Base-by-base conservation (phyloP, 2,797 vertebrate species). In the Poeciliopsis presidionis region DNA sequence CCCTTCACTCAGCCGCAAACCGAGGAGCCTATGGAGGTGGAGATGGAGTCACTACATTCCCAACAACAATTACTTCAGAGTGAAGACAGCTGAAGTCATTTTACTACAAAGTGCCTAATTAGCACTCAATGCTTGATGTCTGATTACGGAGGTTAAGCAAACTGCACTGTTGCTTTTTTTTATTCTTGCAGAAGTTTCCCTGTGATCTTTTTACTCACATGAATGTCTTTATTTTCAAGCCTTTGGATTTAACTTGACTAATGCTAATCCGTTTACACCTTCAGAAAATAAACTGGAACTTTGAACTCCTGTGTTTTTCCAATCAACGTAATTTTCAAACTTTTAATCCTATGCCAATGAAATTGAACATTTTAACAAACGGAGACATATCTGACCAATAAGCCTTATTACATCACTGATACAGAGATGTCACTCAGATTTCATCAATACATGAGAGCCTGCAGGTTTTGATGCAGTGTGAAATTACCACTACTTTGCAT, bases 31-130 rank as follows among this genome's bases (percentile, higher is more conserved):
- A 83, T 78, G 80, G 86, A 89, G 0, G 74, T 90, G 0, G 88
- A 93, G 87, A 92, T 92, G 92, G 75, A 88, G 76, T 76, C 86
- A 0, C 55, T 92, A 0, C 20, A 86, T 65, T 75, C n/a, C 43
- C 67, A 72, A 39, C 43, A 75, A n/a, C 39, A 73, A 2, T 41
- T 11, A 30, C 41, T 33, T 11, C 43, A 25, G 57, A 46, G 72
- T n/a, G 1, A 13, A 13, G 36, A 45, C 39, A 77, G 18, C 53
- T 57, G 20, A 73, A 51, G 20, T 55, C 8, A 46, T 71, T 71
- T 46, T 8, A 71, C 67, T 46, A 7, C 67, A 5, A 45, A 13
- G 39, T 69, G 11, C 22, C 2, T 7, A 43, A 69, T 41, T 70
- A 28, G 45, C 7, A 0, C 22, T 46, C 9, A 59, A 71, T n/a